Conservation (phyloP, 1,140 invertebrate genomes). For the Ladona fulva region DNA sequence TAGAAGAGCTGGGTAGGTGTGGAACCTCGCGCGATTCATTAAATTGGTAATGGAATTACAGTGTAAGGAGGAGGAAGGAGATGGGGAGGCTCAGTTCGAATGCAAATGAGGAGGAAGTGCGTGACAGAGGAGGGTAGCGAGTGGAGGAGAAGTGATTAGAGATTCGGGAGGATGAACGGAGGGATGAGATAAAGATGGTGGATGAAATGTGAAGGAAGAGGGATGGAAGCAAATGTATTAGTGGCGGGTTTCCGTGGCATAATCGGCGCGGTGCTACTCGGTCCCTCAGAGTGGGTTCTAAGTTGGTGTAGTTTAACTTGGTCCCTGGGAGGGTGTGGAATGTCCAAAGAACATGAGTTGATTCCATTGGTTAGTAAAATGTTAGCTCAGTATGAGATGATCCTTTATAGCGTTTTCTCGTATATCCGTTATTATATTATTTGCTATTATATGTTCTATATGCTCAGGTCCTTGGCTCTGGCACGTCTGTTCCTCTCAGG, state of each 20-base stretch:
- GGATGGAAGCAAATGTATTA: not conserved
- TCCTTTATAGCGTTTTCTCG: too few relatives aligned
- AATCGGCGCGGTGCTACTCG: not conserved
- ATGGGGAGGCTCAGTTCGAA: not conserved
- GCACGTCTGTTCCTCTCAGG: too few relatives aligned
- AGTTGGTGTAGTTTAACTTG: too few relatives aligned
- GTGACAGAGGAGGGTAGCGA: not conserved
- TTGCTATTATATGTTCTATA: too few relatives aligned
- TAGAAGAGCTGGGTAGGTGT: not conserved
- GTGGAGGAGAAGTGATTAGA: not conserved
- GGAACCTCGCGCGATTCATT: not conserved
- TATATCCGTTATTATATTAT: too few relatives aligned
- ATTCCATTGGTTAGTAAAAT: too few relatives aligned
- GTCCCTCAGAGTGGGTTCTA: too few relatives aligned
- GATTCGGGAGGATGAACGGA: not conserved
- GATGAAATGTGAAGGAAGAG: not conserved
- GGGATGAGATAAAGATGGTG: not conserved
- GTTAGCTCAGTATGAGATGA: too few relatives aligned
- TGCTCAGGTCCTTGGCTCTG: too few relatives aligned
- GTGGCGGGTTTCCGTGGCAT: not conserved
- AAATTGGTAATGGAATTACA: constrained; percentile 6
- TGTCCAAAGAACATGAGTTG: too few relatives aligned
- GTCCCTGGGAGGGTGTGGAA: too few relatives aligned
- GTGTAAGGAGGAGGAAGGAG: not conserved
- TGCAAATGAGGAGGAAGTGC: not conserved